These are phyloP conservation scores for Anguilla pacifica DNA, from an alignment of 2,797 vertebrate species.

Conservation along the genomic window DNA sequence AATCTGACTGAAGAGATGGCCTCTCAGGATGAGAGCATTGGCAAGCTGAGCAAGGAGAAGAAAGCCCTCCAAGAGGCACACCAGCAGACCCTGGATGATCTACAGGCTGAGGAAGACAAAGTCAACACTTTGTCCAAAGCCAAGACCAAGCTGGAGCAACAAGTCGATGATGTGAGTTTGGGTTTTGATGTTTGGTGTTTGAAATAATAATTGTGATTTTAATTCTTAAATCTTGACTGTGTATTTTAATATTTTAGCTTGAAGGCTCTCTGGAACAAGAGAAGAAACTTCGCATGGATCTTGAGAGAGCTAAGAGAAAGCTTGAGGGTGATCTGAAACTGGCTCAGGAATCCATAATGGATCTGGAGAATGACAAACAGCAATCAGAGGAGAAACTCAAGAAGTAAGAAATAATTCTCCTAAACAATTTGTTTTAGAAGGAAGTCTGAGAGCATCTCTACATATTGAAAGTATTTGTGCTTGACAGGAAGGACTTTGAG, in stretches of 20 bases:
- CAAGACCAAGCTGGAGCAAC: slow-evolving; percentile 82
- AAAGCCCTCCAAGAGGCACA: slow-evolving; percentile 80
- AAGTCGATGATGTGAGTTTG: slow-evolving; percentile 81
- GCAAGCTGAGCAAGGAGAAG: slow-evolving; percentile 78
- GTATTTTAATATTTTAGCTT: background rate
- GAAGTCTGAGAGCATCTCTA: background rate
- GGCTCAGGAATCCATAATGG: slow-evolving; percentile 66
- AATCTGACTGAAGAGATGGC: slow-evolving; percentile 83
- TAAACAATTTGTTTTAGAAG: background rate
- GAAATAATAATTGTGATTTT: background rate
- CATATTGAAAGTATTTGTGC: background rate
- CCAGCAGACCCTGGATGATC: slow-evolving; percentile 81
- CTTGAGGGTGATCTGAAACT: slow-evolving; percentile 76
- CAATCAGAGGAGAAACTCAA: slow-evolving; percentile 73
- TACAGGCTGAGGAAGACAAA: slow-evolving; percentile 89
- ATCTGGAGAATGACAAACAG: slow-evolving; percentile 72
- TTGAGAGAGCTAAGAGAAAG: slow-evolving; percentile 71
- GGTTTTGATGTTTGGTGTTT: background rate
- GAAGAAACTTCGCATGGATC: slow-evolving; percentile 69
- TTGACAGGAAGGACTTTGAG: slow-evolving; percentile 59
- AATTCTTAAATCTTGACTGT: background rate
- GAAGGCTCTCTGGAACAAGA: slow-evolving; percentile 69
- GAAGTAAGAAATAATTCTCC: slow-evolving; percentile 59
- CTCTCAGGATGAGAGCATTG: slow-evolving; percentile 77
- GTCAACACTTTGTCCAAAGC: slow-evolving; percentile 80